phyloP scores from a whole-genome alignment of 2,888 invertebrate genomes.

The Acholoe squamosa region DNA sequence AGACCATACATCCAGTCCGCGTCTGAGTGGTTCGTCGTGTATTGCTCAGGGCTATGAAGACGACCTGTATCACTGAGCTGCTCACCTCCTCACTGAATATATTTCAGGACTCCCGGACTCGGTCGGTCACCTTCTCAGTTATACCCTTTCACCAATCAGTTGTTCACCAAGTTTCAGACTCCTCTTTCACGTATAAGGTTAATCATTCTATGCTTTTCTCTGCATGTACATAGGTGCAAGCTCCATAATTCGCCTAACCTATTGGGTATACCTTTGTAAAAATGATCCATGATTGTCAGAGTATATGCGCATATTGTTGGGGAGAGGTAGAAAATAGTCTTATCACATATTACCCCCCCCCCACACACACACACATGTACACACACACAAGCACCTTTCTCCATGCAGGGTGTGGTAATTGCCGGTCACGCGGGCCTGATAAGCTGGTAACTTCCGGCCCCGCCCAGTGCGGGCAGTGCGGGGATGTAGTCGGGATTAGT shows the following conservation, averaged over 20 bases:
- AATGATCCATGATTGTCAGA: neutral
- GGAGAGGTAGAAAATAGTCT: neutral
- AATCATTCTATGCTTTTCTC: too few species aligned
- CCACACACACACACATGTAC: neutral
- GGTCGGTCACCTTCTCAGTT: too few species aligned
- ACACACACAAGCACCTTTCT: neutral
- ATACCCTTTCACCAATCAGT: too few species aligned
- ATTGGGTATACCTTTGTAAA: too few species aligned
- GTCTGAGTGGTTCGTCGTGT: conserved; percentile 45
- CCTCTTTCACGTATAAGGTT: too few species aligned
- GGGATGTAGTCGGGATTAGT: neutral
- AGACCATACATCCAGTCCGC: neutral
- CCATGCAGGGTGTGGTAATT: conserved; percentile 13
- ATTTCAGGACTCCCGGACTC: too few species aligned
- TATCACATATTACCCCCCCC: neutral
- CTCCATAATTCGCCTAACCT: too few species aligned
- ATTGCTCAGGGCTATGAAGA: conserved; percentile 30
- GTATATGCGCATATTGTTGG: neutral
- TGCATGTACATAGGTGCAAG: too few species aligned
- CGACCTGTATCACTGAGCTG: conserved; percentile 36
- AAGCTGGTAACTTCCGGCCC: conserved; percentile 45
- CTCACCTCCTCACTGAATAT: neutral
- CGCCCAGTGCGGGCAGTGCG: neutral
- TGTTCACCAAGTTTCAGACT: too few species aligned
- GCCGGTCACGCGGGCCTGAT: conserved; percentile 32